Conservation (phyloP, 2,797 vertebrate genomes). For the Setipinna tenuifilis region DNA sequence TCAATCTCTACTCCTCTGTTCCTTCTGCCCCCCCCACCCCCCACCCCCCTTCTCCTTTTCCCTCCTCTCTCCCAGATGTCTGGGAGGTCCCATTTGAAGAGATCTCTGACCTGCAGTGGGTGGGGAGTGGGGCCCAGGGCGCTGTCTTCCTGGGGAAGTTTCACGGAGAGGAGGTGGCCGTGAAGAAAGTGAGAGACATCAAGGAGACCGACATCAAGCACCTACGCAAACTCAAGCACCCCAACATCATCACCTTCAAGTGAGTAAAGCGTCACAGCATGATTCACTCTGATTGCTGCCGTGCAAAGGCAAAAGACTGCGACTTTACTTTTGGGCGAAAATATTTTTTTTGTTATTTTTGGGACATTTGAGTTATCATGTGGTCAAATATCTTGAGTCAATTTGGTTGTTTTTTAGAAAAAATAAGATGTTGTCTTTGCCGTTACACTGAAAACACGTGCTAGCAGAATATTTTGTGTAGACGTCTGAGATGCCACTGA, state of each 20-base stretch:
- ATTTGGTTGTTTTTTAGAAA: too few relatives aligned
- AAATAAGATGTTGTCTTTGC: too few relatives aligned
- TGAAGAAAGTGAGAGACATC: constrained; percentile 94
- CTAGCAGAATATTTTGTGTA: too few relatives aligned
- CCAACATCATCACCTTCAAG: constrained; percentile 93
- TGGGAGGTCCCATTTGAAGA: constrained; percentile 98
- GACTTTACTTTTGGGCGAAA: too few relatives aligned
- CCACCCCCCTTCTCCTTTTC: not conserved
- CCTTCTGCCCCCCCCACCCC: too few relatives aligned
- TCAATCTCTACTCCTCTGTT: too few relatives aligned
- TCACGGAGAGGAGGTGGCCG: constrained; percentile 91
- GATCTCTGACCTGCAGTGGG: constrained; percentile 98
- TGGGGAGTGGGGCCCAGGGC: constrained; percentile 93
- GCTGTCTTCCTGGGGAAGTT: constrained; percentile 95
- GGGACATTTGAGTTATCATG: too few relatives aligned
- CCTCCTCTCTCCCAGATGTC: constrained; percentile 69
- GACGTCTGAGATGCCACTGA: not conserved
- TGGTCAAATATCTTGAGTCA: too few relatives aligned
- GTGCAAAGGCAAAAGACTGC: too few relatives aligned
- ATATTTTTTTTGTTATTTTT: too few relatives aligned
- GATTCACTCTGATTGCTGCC: too few relatives aligned
- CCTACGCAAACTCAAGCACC: constrained; percentile 92
- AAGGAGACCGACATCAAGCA: constrained; percentile 98
- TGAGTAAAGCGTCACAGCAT: not conserved
- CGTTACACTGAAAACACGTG: too few relatives aligned